Base-by-base conservation (phyloP, 2,888 invertebrate species). In the Drosophila rellima region DNA sequence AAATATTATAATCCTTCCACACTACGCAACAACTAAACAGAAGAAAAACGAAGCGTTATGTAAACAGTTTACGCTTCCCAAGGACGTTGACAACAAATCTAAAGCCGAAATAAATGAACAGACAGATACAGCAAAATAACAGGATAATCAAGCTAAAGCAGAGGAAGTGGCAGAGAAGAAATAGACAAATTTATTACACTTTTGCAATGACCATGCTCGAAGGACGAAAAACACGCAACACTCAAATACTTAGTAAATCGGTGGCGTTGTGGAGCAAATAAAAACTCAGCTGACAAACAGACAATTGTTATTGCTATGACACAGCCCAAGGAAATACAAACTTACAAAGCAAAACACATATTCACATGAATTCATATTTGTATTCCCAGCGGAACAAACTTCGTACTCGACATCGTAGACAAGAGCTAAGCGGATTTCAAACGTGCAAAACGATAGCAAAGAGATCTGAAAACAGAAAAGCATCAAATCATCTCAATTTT, bases 141-240 rank as follows among this genome's bases (percentile, higher is more conserved):
- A 59, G 55, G 74, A 64, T 60, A 57, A 72, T 54, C 47, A 48
- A 54, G 52, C 51, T 62, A 5, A 33, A 52, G 57, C 56, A 57
- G 64, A 50, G 51, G 47, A 56, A 70, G 60, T 51, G 55, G 40
- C 47, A 64, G 15, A 47, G 29, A 39, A 51, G 54, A 66, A 52
- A 37, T 31, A 68, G 52, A 35, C 18, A 56, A 64, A 70, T 85
- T 82, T 75, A 79, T 77, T 73, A 74, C 74, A 63, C 55, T 64
- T 78, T 57, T 51, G 71, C 77, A 79, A 80, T 75, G 77, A 71
- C 77, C 76, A 80, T 78, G 74, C 60, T 35, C 48, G 77, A 86
- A 84, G 86, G 80, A 71, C 74, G 68, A 62, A 69, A 31, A 68
- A 70, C 78, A 68, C 63, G 74, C 73, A 80, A 62, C 23, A 33